Evolutionary conservation across 2,888 invertebrate species (phyloP), one percentile per base, ranked within the genome.

Genomic region (Abrostola triplasia): DNA sequence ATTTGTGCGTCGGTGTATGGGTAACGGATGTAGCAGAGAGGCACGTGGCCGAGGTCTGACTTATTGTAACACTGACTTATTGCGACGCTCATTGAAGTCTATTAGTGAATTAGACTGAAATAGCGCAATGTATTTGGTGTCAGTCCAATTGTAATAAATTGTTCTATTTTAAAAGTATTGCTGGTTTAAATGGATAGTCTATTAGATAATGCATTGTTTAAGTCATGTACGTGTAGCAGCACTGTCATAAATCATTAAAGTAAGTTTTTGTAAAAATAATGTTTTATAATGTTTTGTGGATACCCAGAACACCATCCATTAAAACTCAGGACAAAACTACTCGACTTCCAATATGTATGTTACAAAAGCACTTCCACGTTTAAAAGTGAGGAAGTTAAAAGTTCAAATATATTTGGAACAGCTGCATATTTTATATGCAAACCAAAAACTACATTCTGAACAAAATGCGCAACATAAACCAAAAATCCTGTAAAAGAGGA

Each of bases 1-100:
- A 93, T 92, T 90, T 91, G 93, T 91, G 93, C 92, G 93, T 93
- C 87, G 88, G 88, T 88, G 88, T 89, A 90, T 88, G 90, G 88
- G 89, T 92, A 92, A 93, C 92, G 90, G 89, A 94, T 92, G 93
- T 90, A 87, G 85, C 88, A 84, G 81, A 84, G 82, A 88, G 89
- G 88, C 89, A 88, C 88, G 91, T 89, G 90, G 87, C 88, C 84
- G 82, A 80, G 63, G 82, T 71, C 88, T 91, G 90, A 92, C 88
- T 92, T 92, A 92, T 92, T 88, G 90, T 85, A 80, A 78, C 79
- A 77, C 75, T 81, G 85, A 86, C 87, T 90, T 87, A 89, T 88
- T 88, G 86, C 85, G 86, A 83, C 85, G 84, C 84, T 86, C 87
- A 88, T 90, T 88, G 87, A 84, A 85, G 85, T 89, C 88, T 91